Conservation (phyloP, 2,113 vertebrate genomes). For the Oenanthe melanoleuca region DNA sequence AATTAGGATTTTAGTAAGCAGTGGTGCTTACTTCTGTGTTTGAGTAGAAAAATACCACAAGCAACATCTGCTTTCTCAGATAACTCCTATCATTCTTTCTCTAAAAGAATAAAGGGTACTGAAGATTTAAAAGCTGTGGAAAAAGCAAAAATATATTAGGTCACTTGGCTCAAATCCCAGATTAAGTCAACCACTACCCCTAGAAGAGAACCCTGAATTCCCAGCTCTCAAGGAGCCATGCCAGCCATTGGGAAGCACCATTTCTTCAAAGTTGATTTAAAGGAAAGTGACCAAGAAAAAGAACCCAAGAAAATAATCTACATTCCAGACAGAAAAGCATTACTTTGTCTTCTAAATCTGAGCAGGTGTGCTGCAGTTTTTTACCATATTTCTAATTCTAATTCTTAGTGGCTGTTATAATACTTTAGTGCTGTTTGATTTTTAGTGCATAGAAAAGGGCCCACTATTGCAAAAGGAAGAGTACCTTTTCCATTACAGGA, state of each 20-base stretch:
- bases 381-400: background rate
- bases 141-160: background rate
- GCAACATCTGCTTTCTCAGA: background rate
- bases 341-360: background rate
- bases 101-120: background rate
- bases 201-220: background rate
- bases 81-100: background rate
- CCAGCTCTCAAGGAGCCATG: background rate
- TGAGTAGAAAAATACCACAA: background rate
- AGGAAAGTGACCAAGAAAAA: background rate
- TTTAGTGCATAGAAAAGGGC: background rate
- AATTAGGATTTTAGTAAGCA: background rate
- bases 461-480: background rate
- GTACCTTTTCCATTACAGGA: background rate
- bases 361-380: background rate
- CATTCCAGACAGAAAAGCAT: background rate
- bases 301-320: background rate
- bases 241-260: background rate
- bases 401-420: background rate
- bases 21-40: background rate
- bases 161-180: constrained; percentile 3
- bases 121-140: constrained; percentile 5
- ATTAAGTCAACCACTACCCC: background rate
- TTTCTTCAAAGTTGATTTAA: background rate
- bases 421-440: background rate